These are phyloP conservation scores for Chaetodon trifasciatus DNA, from an alignment of 2,797 vertebrate species.

Conservation along the genomic window DNA sequence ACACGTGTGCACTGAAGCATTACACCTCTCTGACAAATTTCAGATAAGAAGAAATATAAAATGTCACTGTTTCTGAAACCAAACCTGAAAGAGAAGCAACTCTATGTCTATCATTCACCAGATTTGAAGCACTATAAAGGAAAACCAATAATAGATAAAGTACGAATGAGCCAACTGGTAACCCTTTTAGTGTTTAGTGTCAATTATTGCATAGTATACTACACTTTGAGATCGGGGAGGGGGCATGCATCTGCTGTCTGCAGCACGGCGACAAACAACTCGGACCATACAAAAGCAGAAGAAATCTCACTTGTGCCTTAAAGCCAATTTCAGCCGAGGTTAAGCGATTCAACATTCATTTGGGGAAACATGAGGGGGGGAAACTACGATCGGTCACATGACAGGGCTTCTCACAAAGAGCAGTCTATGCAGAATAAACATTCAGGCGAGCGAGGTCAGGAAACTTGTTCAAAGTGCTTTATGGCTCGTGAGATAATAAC, in stretches of 20 bases:
- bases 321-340: conserved; percentile 48
- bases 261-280: conserved; percentile 60
- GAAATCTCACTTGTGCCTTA: conserved; percentile 61
- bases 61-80: conserved; percentile 34
- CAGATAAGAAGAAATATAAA: conserved; percentile 61
- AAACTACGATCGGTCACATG: conserved; percentile 56
- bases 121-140: conserved; percentile 40
- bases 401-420: conserved; percentile 66
- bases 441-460: conserved; percentile 79
- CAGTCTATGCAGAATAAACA: conserved; percentile 70
- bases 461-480: conserved; percentile 81
- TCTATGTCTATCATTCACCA: conserved; percentile 43
- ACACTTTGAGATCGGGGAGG: conserved; percentile 64
- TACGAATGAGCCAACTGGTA: conserved; percentile 45
- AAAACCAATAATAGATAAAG: conserved; percentile 45
- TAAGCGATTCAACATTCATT: conserved; percentile 76
- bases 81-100: conserved; percentile 45
- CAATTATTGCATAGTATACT: conserved; percentile 84
- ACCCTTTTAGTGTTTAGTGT: conserved; percentile 63
- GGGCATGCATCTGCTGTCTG: conserved; percentile 63
- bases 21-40: conserved; percentile 55
- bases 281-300: conserved; percentile 45
- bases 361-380: conserved; percentile 34
- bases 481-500: conserved; percentile 67
- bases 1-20: conserved; percentile 68